Evolutionary conservation across 37 sponge, comb jelly and placozoan species (phyloP).

Genomic region (Ephydatia muelleri): DNA sequence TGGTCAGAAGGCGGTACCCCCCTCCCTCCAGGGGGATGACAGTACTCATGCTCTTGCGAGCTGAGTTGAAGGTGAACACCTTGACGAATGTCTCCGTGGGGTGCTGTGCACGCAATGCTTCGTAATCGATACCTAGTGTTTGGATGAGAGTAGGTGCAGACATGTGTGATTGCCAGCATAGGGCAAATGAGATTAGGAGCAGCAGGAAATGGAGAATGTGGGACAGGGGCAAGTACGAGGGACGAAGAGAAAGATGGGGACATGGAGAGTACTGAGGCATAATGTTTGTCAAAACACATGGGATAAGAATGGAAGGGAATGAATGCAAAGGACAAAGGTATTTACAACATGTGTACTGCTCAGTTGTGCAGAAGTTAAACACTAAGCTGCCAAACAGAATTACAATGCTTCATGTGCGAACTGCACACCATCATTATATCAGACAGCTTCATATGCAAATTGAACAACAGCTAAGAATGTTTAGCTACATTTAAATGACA

Average conservation of each 20-base stretch:
- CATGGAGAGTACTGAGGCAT: neutral
- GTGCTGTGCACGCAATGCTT: constrained; percentile 52
- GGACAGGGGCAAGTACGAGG: no score
- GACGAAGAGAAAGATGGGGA: neutral
- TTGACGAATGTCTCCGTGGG: constrained; percentile 76
- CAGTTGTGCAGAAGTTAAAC: no score
- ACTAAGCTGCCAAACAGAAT: neutral
- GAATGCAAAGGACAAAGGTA: neutral
- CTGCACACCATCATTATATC: no score
- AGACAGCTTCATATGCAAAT: no score
- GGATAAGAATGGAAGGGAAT: no score
- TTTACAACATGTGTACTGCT: no score
- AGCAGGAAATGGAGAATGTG: no score
- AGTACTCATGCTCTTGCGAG: constrained; percentile 96
- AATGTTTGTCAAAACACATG: no score
- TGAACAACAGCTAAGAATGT: no score
- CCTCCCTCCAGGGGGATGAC: constrained; percentile 72
- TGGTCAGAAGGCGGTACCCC: constrained; percentile 82
- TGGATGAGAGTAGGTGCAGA: no score
- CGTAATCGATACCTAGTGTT: constrained; percentile 74
- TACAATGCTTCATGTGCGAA: neutral
- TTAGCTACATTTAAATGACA: neutral
- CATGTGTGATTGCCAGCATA: neutral
- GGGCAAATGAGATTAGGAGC: neutral
- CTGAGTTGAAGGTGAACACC: constrained; percentile 89